Evolutionary conservation across 2,113 vertebrate genomes (phyloP).

Genomic region (Caracal caracal): DNA sequence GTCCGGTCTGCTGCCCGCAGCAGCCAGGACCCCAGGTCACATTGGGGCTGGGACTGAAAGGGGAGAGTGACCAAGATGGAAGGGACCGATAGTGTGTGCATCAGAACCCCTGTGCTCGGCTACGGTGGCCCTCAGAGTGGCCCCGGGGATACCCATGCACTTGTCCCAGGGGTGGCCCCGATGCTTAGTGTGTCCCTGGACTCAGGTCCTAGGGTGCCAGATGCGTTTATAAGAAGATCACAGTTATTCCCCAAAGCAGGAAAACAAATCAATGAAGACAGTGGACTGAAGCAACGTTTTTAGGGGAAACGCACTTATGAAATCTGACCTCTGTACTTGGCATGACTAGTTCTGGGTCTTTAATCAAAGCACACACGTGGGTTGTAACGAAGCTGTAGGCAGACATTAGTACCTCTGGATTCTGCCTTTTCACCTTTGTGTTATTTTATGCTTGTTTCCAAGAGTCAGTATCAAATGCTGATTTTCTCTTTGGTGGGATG

Average conservation of each 20-base stretch:
- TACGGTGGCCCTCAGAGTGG: not conserved
- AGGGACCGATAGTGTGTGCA: rapidly evolving
- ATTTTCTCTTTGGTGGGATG: rapidly evolving
- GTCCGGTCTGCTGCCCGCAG: not conserved
- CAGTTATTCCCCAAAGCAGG: not conserved
- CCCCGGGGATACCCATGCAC: rapidly evolving
- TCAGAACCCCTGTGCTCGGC: rapidly evolving
- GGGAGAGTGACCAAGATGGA: rapidly evolving
- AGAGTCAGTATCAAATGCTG: not conserved
- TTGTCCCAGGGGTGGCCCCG: rapidly evolving
- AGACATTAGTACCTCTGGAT: rapidly evolving
- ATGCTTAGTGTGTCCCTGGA: not conserved
- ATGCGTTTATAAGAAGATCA: not conserved
- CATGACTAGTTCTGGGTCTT: not conserved
- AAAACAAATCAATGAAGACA: not conserved
- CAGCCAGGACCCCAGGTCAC: not conserved
- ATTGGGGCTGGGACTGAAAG: not conserved
- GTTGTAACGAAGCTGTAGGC: rapidly evolving
- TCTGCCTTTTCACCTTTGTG: not conserved
- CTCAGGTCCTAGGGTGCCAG: not conserved
- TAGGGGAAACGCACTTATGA: not conserved
- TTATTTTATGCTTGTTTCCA: not conserved
- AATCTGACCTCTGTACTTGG: slow-evolving; percentile 34
- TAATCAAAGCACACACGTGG: not conserved
- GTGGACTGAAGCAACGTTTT: not conserved